These are phyloP conservation scores for Papilio demoleus DNA, from an alignment of 2,888 invertebrate genomes.

Conservation along the genomic window DNA sequence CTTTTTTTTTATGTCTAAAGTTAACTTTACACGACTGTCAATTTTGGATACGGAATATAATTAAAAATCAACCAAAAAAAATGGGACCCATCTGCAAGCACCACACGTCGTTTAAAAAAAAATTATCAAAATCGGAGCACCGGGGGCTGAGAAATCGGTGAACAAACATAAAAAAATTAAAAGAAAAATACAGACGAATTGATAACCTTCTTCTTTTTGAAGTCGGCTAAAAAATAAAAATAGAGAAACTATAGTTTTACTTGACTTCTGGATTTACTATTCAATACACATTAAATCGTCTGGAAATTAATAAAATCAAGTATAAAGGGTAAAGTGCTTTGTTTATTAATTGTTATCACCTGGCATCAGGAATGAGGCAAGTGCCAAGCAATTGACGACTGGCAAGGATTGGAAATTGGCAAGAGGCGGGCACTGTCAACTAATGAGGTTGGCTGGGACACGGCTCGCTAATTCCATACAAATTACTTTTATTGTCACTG, in stretches of 20 bases:
- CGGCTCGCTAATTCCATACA: constrained; percentile 18
- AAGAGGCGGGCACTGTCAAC: constrained; percentile 9
- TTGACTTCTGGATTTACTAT: background rate
- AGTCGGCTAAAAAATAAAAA: too few relatives aligned
- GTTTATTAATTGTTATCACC: constrained; percentile 28
- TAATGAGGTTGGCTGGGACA: constrained; percentile 11
- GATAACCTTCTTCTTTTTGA: too few relatives aligned
- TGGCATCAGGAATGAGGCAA: constrained; percentile 2
- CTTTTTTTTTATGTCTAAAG: too few relatives aligned
- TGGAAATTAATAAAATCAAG: background rate
- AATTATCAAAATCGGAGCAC: too few relatives aligned
- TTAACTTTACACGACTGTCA: too few relatives aligned
- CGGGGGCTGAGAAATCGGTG: too few relatives aligned
- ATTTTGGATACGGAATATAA: too few relatives aligned
- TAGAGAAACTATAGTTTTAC: background rate
- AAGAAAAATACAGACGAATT: too few relatives aligned
- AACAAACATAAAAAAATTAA: too few relatives aligned
- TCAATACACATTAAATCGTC: background rate
- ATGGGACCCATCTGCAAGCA: too few relatives aligned
- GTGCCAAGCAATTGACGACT: constrained; percentile 8
- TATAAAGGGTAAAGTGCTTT: background rate
- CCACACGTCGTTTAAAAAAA: too few relatives aligned
- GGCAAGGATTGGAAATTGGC: constrained; percentile 4
- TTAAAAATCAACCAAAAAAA: too few relatives aligned
- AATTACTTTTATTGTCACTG: constrained; percentile 9